Evolutionary conservation across 2,888 invertebrate genomes (phyloP), one percentile per base, ranked within the genome.

Genomic region (Steinernema hermaphroditum): DNA sequence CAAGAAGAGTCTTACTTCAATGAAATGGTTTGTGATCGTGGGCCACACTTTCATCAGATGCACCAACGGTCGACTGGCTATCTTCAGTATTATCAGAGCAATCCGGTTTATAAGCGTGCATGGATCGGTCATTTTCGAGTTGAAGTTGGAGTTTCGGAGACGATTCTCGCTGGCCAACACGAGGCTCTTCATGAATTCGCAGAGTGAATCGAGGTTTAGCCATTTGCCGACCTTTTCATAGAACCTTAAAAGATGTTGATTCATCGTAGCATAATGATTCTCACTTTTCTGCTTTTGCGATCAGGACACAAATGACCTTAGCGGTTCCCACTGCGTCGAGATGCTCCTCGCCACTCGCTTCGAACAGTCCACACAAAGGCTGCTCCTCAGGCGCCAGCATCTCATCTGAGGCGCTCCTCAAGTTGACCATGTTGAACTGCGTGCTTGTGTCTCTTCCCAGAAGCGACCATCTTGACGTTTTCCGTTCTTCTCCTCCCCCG

Each of bases 1-100:
- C n/a, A n/a, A n/a, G n/a, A n/a, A n/a, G n/a, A n/a, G n/a, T n/a
- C n/a, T n/a, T 81, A 92, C 92, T 91, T 96, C 94, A 91, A 95
- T 94, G 72, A 96, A 91, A 88, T 96, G 94, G 0, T 94, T 93
- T 0, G 94, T 93, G 0, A 94, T 92, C 0, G 94, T 92, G 14
- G 93, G 93, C 96, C 96, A 96, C 41, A 90, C 91, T 80, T 92
- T 92, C 91, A 96, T 93, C 71, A 94, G 91, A 86, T 96, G 96
- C 54, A 94, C 91, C 24, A 80, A 49, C 14, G 79, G 83, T 73
- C 77, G 78, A 78, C 24, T 79, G 68, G 34, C 72, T 54, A 43
- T 50, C 74, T 37, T 70, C 24, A 68, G 54, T 27, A 32, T 46
- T 22, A 24, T 70, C 49, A 22, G 57, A 22, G 29, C 68, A 37